Percentiles rank a stretch among this genome's conserved stretches.
Conservation (phyloP, 2,797 vertebrate genomes). For the Carcharodon carcharias region DNA sequence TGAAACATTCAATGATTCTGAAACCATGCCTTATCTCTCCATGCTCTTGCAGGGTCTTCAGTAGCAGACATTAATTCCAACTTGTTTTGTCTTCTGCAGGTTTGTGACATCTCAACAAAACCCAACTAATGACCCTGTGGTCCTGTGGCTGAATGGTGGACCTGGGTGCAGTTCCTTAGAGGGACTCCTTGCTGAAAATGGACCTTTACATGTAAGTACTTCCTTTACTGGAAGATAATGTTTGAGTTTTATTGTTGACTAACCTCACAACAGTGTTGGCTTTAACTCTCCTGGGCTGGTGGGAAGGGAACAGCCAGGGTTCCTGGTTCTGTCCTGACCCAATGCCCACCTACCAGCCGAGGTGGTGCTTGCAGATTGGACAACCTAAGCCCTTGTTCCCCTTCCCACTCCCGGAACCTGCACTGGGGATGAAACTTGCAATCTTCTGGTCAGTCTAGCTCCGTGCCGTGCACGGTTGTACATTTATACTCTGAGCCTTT, state of each 20-base stretch:
- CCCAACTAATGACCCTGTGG: conserved; percentile 59
- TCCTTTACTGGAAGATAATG: background rate
- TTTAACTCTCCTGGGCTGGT: background rate
- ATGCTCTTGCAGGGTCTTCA: background rate
- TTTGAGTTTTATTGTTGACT: background rate
- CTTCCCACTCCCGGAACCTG: background rate
- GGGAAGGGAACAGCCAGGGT: background rate
- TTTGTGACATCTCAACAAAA: conserved; percentile 65
- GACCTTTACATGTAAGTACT: conserved; percentile 61
- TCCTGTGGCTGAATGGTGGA: conserved; percentile 69
- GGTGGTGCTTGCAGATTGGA: background rate
- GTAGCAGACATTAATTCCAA: background rate
- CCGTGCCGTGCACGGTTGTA: background rate
- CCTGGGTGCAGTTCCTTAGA: conserved; percentile 69
- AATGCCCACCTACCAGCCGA: background rate
- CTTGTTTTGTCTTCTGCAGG: conserved; percentile 48
- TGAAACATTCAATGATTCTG: background rate
- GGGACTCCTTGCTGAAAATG: conserved; percentile 66
- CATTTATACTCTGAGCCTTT: background rate
- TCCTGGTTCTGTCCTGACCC: too few relatives aligned
- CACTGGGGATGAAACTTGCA: background rate
- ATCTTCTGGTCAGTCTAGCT: background rate
- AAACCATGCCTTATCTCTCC: background rate
- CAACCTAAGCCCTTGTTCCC: background rate
- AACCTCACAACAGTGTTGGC: background rate